These are phyloP conservation scores for Cataglyphis cursor DNA, from an alignment of 2,888 invertebrate species.

Conservation along the genomic window DNA sequence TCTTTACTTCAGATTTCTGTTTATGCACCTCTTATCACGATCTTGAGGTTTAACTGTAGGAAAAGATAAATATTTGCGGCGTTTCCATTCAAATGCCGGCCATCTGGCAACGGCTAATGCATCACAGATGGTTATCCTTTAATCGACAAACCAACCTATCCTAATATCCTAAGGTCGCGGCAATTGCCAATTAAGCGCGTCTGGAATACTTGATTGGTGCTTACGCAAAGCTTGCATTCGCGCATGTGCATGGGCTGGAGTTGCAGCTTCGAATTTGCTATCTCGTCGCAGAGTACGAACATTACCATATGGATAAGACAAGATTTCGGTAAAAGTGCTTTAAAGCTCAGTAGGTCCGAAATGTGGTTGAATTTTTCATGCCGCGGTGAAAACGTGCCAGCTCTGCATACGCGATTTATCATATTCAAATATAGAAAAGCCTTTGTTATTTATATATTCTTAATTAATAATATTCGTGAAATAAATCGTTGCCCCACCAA, in stretches of 20 bases:
- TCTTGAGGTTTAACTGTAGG: not conserved
- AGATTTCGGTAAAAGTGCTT: conserved; percentile 63
- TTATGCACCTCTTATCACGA: not conserved
- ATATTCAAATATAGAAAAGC: conserved; percentile 19
- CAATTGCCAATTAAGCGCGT: conserved; percentile 64
- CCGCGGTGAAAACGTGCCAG: conserved; percentile 14
- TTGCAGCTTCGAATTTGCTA: conserved; percentile 58
- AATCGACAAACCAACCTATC: conserved; percentile 48
- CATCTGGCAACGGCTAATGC: conserved; percentile 13
- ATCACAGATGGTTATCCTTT: conserved; percentile 54
- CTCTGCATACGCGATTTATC: conserved; percentile 19
- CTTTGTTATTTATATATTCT: not conserved
- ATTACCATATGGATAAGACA: conserved; percentile 63
- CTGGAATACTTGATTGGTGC: conserved; percentile 52
- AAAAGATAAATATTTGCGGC: conserved; percentile 21
- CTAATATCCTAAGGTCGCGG: conserved; percentile 57
- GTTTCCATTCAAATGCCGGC: not conserved
- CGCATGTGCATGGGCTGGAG: conserved; percentile 45
- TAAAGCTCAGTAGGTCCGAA: conserved; percentile 31
- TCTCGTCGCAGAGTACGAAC: conserved; percentile 29
- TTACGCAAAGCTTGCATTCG: conserved; percentile 1
- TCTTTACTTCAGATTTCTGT: not conserved
- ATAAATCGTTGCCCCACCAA: not conserved
- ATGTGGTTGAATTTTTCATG: conserved; percentile 46
- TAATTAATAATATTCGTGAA: conserved; percentile 5